Evolutionary conservation across 2,797 vertebrate species (phyloP), one percentile per base, ranked within the genome.

Genomic region (Galaxias olidus): DNA sequence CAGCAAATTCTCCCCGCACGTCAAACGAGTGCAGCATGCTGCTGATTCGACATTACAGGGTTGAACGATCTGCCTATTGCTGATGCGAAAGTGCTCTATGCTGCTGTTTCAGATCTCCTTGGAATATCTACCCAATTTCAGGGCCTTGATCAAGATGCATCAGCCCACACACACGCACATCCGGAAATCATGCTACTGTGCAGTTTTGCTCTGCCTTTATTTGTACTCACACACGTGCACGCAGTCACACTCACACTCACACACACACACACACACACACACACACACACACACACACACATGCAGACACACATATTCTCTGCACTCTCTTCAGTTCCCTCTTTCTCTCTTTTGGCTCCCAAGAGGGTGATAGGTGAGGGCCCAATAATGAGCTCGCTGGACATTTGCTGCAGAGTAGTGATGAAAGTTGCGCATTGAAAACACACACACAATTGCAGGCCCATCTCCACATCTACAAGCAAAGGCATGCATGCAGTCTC

Each of bases 41-140:
- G 89, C 90, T 91, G 90, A 92, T 78, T 91, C 85, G 79, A 82
- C 87, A 84, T 68, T 73, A 82, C 65, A 50, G 42, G 56, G 68
- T 81, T 78, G 74, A 83, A 69, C 15, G 5, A 15, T 53, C 64
- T 48, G 49, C 57, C 54, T 63, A 73, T 66, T 1, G 65, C 54
- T 55, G 69, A 47, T 73, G 69, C 56, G 65, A 69, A 75, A 77
- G 65, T 47, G 51, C 66, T 75, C 55, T 75, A 40, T 30, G 41
- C 73, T 86, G 88, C 87, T 85, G 82, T 46, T 81, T 80, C 77
- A 77, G 63, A 71, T 86, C 88, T 87, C 87, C 66, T 44, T 64
- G 87, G 85, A 83, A 85, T 79, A 70, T 46, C 75, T 77, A 67
- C 71, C 63, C 66, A 68, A 59, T 80, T 76, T 68, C 61, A 68